phyloP scores from a whole-genome alignment of 2,888 invertebrate species.

The Calameuta filiformis region DNA sequence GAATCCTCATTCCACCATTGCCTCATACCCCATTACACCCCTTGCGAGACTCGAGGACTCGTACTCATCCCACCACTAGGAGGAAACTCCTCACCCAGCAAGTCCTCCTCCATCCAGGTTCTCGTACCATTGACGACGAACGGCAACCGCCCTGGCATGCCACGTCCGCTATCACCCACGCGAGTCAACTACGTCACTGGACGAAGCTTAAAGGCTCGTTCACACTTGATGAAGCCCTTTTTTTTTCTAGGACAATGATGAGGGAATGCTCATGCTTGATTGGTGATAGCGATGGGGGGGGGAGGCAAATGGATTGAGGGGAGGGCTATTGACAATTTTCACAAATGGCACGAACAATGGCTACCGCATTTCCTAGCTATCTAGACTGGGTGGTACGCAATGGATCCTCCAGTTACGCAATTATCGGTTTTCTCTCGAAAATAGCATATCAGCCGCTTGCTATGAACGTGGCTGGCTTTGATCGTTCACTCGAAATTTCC shows the following conservation, averaged over 20 bases:
- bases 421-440: neutral
- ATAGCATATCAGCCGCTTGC: neutral
- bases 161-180: constrained; percentile 35
- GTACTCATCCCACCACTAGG: neutral
- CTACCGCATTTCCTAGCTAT: neutral
- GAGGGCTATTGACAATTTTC: neutral
- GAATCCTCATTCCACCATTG: neutral
- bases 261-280: neutral
- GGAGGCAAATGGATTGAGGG: neutral
- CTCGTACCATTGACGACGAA: neutral
- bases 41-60: neutral
- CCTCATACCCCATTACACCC: neutral
- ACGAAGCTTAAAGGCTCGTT: constrained; percentile 23
- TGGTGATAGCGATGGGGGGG: neutral
- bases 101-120: neutral
- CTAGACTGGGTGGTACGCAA: neutral
- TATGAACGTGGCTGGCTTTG: neutral
- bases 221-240: constrained; percentile 14
- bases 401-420: neutral
- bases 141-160: constrained; percentile 27
- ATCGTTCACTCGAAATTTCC: neutral
- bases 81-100: neutral
- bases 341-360: neutral
- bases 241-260: neutral
- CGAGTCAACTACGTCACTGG: constrained; percentile 35